These are phyloP conservation scores for Drosophila quadrilineata DNA, from an alignment of 1,140 invertebrate genomes.

Conservation along the genomic window DNA sequence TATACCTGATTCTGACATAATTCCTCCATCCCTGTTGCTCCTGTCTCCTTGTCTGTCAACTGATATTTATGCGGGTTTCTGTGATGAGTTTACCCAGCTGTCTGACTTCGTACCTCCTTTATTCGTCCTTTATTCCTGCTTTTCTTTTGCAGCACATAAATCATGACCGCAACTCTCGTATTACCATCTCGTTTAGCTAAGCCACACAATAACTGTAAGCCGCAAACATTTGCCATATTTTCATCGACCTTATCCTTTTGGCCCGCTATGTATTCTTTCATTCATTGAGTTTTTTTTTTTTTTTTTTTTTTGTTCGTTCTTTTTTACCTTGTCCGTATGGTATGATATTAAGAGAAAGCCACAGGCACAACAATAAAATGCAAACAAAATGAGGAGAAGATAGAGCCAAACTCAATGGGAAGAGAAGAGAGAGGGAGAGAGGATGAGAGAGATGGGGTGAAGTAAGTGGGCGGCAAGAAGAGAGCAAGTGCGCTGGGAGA, in stretches of 20 bases:
- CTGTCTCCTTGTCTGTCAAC: background rate
- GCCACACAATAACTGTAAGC: slow-evolving; percentile 65
- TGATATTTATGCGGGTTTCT: slow-evolving; percentile 1
- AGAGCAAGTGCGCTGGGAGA: background rate
- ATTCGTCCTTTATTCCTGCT: background rate
- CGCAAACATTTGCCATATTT: slow-evolving; percentile 67
- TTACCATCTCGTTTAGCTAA: slow-evolving; percentile 71
- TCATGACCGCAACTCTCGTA: slow-evolving; percentile 35
- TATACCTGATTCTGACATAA: no score
- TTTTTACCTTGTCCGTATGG: slow-evolving; percentile 53
- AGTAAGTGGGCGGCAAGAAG: no score
- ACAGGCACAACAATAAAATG: slow-evolving; percentile 38
- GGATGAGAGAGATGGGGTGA: background rate
- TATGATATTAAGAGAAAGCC: slow-evolving; percentile 67
- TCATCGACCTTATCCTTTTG: slow-evolving; percentile 46
- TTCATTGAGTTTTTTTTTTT: background rate
- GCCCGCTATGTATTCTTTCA: slow-evolving; percentile 5
- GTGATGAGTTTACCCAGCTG: slow-evolving; percentile 18
- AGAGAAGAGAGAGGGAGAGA: background rate
- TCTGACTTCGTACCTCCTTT: background rate
- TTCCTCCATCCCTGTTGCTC: background rate
- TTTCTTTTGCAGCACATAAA: slow-evolving; percentile 23
- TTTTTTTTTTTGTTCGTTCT: background rate
- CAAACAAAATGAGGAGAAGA: slow-evolving; percentile 23
- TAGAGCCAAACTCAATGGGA: no score